Conservation (phyloP, 2,888 invertebrate genomes). For the Periphyllus acericola region DNA sequence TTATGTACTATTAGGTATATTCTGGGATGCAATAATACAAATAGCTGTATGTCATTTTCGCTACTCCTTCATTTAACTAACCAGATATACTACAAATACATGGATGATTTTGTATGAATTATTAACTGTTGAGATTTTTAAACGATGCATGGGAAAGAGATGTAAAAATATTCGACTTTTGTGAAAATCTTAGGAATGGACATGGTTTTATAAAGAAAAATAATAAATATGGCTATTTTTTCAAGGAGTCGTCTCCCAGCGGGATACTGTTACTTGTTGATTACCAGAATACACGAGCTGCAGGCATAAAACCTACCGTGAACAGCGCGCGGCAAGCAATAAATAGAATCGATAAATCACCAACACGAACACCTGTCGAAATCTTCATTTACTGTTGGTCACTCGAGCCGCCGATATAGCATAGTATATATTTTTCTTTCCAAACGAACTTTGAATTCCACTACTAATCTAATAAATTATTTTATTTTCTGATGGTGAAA, state of each 20-base stretch:
- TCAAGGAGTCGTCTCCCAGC: conserved; percentile 31
- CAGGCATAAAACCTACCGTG: neutral
- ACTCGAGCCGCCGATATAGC: neutral
- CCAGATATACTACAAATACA: neutral
- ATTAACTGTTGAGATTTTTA: neutral
- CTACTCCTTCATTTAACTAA: neutral
- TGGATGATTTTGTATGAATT: neutral
- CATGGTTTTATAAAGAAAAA: neutral
- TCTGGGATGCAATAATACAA: neutral
- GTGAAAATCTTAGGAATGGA: neutral
- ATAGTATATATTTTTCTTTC: neutral
- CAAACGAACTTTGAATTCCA: conserved; percentile 19
- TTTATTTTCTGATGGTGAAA: neutral
- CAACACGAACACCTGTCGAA: conserved; percentile 45
- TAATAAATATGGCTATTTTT: conserved; percentile 7
- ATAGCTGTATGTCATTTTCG: neutral
- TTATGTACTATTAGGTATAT: neutral
- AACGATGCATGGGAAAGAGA: neutral
- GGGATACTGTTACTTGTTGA: conserved; percentile 52
- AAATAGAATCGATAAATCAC: conserved; percentile 61
- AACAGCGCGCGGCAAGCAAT: conserved; percentile 11
- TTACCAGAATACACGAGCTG: conserved; percentile 44
- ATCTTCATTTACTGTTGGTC: conserved; percentile 49
- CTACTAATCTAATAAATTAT: conserved; percentile 40
- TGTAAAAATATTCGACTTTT: neutral